phyloP scores from a whole-genome alignment of 2,797 vertebrate genomes.

The Orientallactaga sibirica region DNA sequence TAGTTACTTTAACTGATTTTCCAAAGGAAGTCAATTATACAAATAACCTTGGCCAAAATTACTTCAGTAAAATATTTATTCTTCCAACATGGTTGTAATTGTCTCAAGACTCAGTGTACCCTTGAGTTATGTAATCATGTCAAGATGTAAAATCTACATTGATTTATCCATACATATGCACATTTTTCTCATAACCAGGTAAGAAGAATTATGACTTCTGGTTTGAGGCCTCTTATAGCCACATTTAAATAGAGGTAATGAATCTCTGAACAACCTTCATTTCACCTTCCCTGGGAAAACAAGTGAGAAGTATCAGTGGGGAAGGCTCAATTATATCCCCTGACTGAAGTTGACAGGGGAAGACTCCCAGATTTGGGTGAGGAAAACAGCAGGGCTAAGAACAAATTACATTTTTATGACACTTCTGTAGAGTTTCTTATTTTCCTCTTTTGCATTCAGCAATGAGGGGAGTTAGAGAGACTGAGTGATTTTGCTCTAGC shows the following conservation, averaged over 20 bases:
- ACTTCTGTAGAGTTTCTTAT: neutral
- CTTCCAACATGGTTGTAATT: neutral
- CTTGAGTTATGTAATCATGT: neutral
- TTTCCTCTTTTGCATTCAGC: neutral
- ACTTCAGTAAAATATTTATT: neutral
- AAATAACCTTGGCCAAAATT: neutral
- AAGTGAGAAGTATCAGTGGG: neutral
- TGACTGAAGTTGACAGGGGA: neutral
- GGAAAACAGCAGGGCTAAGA: neutral
- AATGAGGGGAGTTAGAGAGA: neutral
- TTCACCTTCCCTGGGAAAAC: constrained; percentile 16
- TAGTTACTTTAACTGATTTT: constrained; percentile 1
- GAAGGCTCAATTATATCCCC: neutral
- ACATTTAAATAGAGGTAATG: neutral
- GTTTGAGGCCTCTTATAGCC: neutral
- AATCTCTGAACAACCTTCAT: neutral
- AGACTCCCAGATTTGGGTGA: neutral
- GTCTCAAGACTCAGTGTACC: neutral
- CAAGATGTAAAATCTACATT: constrained; percentile 24
- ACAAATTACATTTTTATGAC: neutral
- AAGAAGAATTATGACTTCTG: neutral
- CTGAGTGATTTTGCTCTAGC: neutral
- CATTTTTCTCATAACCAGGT: neutral
- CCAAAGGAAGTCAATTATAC: neutral
- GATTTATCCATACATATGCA: neutral